These are phyloP conservation scores for Bruchidius siliquastri DNA, from an alignment of 2,888 invertebrate genomes.

Conservation along the genomic window DNA sequence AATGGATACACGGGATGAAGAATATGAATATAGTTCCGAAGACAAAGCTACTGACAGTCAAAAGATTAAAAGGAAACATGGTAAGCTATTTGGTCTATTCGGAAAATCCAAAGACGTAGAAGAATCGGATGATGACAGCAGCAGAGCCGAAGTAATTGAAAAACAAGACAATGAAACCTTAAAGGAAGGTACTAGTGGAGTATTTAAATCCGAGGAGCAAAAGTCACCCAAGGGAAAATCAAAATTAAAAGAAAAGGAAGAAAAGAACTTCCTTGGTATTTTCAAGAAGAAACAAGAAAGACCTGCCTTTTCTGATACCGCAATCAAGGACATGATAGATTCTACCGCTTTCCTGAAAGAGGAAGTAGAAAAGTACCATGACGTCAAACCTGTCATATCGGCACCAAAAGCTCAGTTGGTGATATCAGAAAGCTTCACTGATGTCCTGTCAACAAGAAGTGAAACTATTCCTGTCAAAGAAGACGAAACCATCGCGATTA, in stretches of 20 bases:
- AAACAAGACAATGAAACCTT: constrained; percentile 42
- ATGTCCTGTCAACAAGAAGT: not conserved
- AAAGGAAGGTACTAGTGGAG: constrained; percentile 27
- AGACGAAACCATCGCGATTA: not conserved
- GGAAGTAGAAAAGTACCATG: constrained; percentile 36
- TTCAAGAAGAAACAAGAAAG: constrained; percentile 28
- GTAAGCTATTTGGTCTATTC: constrained; percentile 38
- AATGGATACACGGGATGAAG: constrained; percentile 2
- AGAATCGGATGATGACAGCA: constrained; percentile 36
- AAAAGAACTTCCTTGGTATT: constrained; percentile 28
- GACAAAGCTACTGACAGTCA: constrained; percentile 27
- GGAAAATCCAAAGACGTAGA: constrained; percentile 39
- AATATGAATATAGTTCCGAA: constrained; percentile 11
- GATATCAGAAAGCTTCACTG: constrained; percentile 4
- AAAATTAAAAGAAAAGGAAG: constrained; percentile 22
- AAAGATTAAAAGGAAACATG: constrained; percentile 33
- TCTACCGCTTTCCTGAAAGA: constrained; percentile 30
- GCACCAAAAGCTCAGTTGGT: not conserved
- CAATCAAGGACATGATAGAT: constrained; percentile 31
- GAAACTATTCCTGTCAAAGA: not conserved
- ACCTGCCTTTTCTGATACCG: constrained; percentile 25
- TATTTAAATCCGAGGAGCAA: not conserved
- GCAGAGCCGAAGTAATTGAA: constrained; percentile 36
- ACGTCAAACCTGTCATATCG: constrained; percentile 24
- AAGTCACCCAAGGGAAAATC: constrained; percentile 16